A percentile compares a stretch with the other conserved stretches of the same genome.
Conservation (phyloP, 2,113 vertebrate species). For the Canis aureus region DNA sequence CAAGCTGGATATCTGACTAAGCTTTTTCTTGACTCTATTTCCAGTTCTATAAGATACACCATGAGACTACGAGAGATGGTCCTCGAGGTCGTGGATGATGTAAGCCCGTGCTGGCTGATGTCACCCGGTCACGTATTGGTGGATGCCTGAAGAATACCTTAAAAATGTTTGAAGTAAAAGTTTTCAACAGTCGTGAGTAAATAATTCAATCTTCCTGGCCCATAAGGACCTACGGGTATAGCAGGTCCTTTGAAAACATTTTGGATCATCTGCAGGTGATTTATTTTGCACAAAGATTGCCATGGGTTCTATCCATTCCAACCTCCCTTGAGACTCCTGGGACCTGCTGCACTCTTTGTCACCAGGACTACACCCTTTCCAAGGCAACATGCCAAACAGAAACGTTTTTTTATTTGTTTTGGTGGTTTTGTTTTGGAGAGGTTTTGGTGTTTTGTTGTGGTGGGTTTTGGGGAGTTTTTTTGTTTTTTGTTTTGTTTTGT, state of each 20-base stretch:
- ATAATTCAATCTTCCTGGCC: background rate
- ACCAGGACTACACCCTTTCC: background rate
- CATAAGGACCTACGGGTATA: background rate
- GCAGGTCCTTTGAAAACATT: background rate
- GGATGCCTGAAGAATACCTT: background rate
- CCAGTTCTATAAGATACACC: background rate
- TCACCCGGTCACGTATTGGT: background rate
- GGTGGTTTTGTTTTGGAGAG: constrained; percentile 66
- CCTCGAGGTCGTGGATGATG: accelerated
- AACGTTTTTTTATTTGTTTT: constrained; percentile 39
- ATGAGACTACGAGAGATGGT: background rate
- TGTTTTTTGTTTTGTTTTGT: background rate
- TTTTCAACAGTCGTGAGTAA: background rate
- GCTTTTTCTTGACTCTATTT: background rate
- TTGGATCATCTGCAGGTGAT: background rate
- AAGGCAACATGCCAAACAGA: constrained; percentile 44
- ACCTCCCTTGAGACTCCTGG: background rate
- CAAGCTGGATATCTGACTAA: background rate
- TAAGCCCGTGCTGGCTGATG: accelerated
- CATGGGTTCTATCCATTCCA: background rate
- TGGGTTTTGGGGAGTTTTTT: too few species aligned
- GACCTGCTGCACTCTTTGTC: background rate
- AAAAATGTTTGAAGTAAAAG: background rate
- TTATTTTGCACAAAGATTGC: constrained; percentile 36
- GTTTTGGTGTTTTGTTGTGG: background rate